Percentiles rank a stretch among this genome's conserved stretches.
These are phyloP conservation scores for Macrochelys suwanniensis DNA, from an alignment of 2,797 vertebrate species.

Conservation along the genomic window DNA sequence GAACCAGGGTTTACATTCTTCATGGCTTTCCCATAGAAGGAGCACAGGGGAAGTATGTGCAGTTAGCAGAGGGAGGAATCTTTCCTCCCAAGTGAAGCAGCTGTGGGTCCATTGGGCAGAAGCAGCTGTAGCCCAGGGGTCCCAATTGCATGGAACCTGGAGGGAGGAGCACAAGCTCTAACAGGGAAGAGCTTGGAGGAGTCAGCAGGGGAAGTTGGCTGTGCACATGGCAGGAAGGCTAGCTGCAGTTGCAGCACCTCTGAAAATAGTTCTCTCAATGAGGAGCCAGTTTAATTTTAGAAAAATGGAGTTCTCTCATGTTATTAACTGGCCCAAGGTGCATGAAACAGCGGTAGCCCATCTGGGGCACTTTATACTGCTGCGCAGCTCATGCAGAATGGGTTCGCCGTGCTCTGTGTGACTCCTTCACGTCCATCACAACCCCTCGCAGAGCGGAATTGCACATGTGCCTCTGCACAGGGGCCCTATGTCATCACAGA, in stretches of 20 bases:
- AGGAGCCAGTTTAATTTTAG: not conserved
- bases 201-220: not conserved
- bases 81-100: not conserved
- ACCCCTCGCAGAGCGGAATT: not conserved
- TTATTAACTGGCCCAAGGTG: not conserved
- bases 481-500: not conserved
- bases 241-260: not conserved
- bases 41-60: not conserved
- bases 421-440: not conserved
- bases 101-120: not conserved
- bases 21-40: not conserved
- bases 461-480: not conserved
- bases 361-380: not conserved
- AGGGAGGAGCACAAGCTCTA: not conserved
- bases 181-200: not conserved
- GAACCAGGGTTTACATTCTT: not conserved
- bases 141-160: not conserved
- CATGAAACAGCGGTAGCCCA: not conserved
- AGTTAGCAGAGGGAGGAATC: not conserved
- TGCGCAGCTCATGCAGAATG: not conserved
- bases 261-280: not conserved
- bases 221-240: not conserved
- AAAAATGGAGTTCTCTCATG: not conserved
- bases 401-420: not conserved
- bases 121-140: not conserved